Base-by-base conservation (phyloP, 2,888 invertebrate genomes). In the Eretmocerus hayati region DNA sequence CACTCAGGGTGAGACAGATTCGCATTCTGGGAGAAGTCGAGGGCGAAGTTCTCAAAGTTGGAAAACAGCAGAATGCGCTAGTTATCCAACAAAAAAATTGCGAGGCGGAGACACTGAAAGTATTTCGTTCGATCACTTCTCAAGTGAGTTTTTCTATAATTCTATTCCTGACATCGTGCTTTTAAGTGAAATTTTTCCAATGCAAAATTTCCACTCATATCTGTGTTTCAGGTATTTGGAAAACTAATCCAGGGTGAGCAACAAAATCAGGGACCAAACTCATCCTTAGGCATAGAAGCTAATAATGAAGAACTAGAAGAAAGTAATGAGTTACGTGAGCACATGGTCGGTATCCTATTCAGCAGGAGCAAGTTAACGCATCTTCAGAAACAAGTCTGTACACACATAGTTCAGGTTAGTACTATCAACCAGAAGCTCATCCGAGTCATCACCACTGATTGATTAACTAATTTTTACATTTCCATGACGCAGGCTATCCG, bases 291-390 rank as follows among this genome's bases (percentile, higher is more conserved):
- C 4, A 8, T 46, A 13, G 71, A 69, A 18, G 61, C 58, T n/a
- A 54, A 59, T 30, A 66, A 66, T 52, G 73, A 72, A 42, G 70
- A 70, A 40, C 55, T 64, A 3, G 74, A 72, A 33, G 74, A 74
- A 22, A 79, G 79, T 20, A 77, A 83, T 40, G 90, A 92, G 65
- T 75, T 96, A 6, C 82, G 93, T 36, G 95, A 95, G 65, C 95
- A 95, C 67, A 92, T 96, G 81, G 95, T 95, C 37, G 94, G 95
- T 52, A 95, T 96, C 61, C 75, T 96, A 39, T 96, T 95, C 72
- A 91, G 92, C 48, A 81, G 94, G 41, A 91, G 91, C 67, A 93
- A 94, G 70, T 75, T 96, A 20, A 93, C 93, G 0, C 89, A 92
- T 61, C 75, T 95, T 44, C 95, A 95, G 70, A 90, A 90, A 71